Evolutionary conservation across 2,113 vertebrate genomes (phyloP), one percentile per base, ranked within the genome.

Genomic region (Pogonocichla stellata): DNA sequence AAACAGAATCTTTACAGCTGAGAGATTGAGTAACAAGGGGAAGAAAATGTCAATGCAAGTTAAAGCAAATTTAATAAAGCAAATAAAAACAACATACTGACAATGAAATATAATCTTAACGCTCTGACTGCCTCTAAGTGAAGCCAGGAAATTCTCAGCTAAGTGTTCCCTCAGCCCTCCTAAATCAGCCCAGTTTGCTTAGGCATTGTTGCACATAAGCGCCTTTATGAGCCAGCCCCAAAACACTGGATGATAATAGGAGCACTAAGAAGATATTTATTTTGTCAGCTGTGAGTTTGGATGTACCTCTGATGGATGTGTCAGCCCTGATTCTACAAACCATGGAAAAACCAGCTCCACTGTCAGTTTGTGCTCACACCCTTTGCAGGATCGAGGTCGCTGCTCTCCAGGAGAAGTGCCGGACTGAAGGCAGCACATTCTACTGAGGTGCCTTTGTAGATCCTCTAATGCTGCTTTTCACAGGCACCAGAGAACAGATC

Each of bases 11-110:
- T 70, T 91, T 91, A 56, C 58, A 92, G 77, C 80, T 74, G 90
- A 88, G 88, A 94, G 88, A 65, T 3, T 53, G 93, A 88, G 86
- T 91, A 93, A 93, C 80, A 91, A 95, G 90, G 83, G 86, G 81
- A 95, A 61, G 90, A 92, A 95, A 95, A 97, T 84, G 94, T 94
- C 94, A 96, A 73, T 93, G 90, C 88, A 94, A 93, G 89, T 96
- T 96, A 97, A 94, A 96, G 85, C 82, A 96, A 96, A 97, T 95
- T 96, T 96, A 96, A 97, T 96, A 95, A 95, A 95, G 90, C 90
- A 95, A 96, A 96, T 96, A 96, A 96, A 94, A 96, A 84, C 86
- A 89, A 67, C 86, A 92, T 53, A 94, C 62, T 87, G 95, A 95
- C 92, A 93, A 86, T 96, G 94, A 95, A 95, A 96, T 95, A 93